Evolutionary conservation across 1,140 invertebrate species (phyloP), one percentile per base, ranked within the genome.

Genomic region (Solen grandis): DNA sequence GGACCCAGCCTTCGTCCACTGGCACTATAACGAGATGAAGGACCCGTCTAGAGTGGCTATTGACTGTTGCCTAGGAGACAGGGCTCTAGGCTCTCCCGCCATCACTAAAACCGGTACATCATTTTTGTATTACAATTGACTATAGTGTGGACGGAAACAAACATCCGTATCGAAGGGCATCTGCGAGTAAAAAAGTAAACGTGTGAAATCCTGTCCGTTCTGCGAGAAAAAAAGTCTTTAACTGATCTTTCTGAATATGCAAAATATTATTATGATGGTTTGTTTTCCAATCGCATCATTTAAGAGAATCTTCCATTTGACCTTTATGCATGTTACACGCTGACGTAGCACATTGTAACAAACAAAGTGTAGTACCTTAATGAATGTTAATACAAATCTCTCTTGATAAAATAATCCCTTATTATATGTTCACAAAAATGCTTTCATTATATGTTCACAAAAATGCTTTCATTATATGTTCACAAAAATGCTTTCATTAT

Each of bases 21-120:
- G 74, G 74, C 27, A 65, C n/a, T 77, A 77, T n/a, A 31, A 77
- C n/a, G 74, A 77, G 27, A 66, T 77, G 46, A 54, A 63, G 25
- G 60, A 10, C 8, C 50, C 38, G 25, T 38, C 41, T 16, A 38
- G 31, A 25, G 62, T 77, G 5, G 46, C 60, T 29, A 54, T 77
- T 16, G 74, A 77, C n/a, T 66, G 74, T 25, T 77, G 74, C 52
- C 55, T 77, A 50, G 74, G 63, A 27, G 65, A 77, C 46, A 19
- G 74, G 19, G 74, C 62, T 16, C 27, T 35, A 19, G 74, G 74
- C 0, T 57, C 74, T 5, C 74, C 74, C 8, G 50, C 66, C 27
- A 66, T 77, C 14, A 41, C 50, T 2, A 36, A 77, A 22, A 54
- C 62, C 16, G 74, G 74, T 77, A 65, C n/a, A n/a, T n/a, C n/a